Evolutionary conservation across 2,113 vertebrate genomes (phyloP).

Genomic region (Bucco capensis): DNA sequence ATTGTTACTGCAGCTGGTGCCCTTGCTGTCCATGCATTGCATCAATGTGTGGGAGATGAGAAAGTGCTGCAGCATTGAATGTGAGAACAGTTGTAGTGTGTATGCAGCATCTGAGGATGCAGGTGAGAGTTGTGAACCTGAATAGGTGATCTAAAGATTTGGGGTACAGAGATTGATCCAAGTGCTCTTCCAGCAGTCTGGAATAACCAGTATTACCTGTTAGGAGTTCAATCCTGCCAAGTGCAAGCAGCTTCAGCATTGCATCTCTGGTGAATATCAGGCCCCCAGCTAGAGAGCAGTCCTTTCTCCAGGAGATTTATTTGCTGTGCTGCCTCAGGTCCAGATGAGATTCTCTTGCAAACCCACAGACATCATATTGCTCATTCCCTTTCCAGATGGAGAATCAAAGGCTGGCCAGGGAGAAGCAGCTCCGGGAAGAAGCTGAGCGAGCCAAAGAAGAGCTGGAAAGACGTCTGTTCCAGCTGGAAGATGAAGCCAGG

Average conservation of each 20-base stretch:
- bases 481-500: slow-evolving; percentile 88
- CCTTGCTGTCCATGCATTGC: background rate
- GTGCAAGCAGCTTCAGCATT: background rate
- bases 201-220: background rate
- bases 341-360: background rate
- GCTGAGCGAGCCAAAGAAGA: slow-evolving; percentile 88
- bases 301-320: background rate
- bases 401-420: slow-evolving; percentile 85
- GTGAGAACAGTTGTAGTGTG: background rate
- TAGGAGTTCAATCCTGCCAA: background rate
- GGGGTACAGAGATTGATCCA: background rate
- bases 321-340: background rate
- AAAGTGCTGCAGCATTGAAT: background rate
- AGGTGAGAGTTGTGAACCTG: background rate
- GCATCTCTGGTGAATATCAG: background rate
- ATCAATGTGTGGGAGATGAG: background rate
- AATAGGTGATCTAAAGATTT: background rate
- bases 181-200: background rate
- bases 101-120: background rate
- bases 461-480: slow-evolving; percentile 86
- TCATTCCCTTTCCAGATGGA: slow-evolving; percentile 77
- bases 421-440: slow-evolving; percentile 91
- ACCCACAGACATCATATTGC: background rate
- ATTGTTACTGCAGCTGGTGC: background rate
- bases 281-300: background rate